Evolutionary conservation across 30 jellyfish, hydroid and myxozoan species (phyloP), one percentile per base, ranked within the genome.

Genomic region (Calvadosia cruxmelitensis): DNA sequence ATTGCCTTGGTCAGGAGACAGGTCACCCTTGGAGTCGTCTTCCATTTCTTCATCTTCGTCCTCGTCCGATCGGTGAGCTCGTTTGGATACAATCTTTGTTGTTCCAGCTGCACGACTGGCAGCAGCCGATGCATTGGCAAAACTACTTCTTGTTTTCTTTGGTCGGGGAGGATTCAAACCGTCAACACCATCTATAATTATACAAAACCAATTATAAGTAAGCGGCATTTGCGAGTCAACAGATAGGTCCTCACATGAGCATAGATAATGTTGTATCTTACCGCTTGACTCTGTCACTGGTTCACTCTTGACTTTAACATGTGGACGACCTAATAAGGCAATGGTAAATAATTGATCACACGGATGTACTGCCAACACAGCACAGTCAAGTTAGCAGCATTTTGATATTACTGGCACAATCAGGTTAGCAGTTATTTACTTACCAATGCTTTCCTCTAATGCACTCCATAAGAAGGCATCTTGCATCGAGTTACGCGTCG

Each of bases 401-500:
- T n/a, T n/a, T n/a, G n/a, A n/a, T n/a, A n/a, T n/a, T n/a, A n/a
- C n/a, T n/a, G n/a, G n/a, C n/a, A n/a, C n/a, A n/a, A n/a, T n/a
- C n/a, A n/a, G n/a, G n/a, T n/a, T n/a, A n/a, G n/a, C n/a, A n/a
- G n/a, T n/a, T n/a, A n/a, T n/a, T 10, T 20, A 42, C 57, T 42
- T 91, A 15, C 94, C 95, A 33, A 91, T 91, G 33, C 99, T 91
- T 68, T 91, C 95, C 64, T 82, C 99, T 31, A 91, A 24, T 13
- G 99, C 99, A 52, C 76, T 91, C 30, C 81, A 69, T 20, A 91
- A 83, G 32, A 91, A 71, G 27, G 94, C 86, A 72, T 91, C 99
- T 78, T 91, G 99, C 99, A 91, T 91, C 1, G 99, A 91, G 63
- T 91, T 91, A 29, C 99, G 62, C 27, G 99, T 91, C 74, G 84